phyloP scores from a whole-genome alignment of 1,140 invertebrate genomes.

The Calephelis nemesis region DNA sequence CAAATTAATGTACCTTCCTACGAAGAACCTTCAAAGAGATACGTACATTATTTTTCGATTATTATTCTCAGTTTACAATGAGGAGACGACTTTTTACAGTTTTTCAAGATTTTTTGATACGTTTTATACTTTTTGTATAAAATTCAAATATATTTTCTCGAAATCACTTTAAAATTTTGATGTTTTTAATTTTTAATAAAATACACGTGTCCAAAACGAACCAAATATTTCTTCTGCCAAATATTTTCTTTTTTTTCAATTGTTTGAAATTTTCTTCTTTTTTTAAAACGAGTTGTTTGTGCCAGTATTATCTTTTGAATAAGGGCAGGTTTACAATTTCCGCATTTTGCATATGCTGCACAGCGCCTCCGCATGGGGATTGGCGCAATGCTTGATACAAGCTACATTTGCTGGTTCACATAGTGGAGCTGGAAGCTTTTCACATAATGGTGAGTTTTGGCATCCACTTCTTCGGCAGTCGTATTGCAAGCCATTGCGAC shows the following conservation, averaged over 20 bases:
- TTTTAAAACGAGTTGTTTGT: background rate
- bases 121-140: slow-evolving; percentile 22
- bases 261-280: slow-evolving; percentile 28
- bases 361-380: slow-evolving; percentile 58
- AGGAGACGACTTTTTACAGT: slow-evolving; percentile 40
- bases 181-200: slow-evolving; percentile 45
- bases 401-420: slow-evolving; percentile 81
- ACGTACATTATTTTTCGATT: background rate
- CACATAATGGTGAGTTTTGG: slow-evolving; percentile 82
- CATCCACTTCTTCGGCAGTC: slow-evolving; percentile 85
- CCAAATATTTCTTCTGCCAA: slow-evolving; percentile 43
- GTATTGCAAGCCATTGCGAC: slow-evolving; percentile 87
- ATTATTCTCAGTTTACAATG: slow-evolving; percentile 13
- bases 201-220: slow-evolving; percentile 43
- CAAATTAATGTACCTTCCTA: background rate
- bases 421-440: slow-evolving; percentile 82
- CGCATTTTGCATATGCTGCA: slow-evolving; percentile 50
- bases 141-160: slow-evolving; percentile 1
- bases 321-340: background rate
- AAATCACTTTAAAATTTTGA: slow-evolving; percentile 51
- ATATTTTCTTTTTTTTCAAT: slow-evolving; percentile 30
- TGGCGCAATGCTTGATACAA: slow-evolving; percentile 46
- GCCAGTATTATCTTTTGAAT: background rate
- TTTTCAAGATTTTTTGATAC: slow-evolving; percentile 35
- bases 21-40: background rate